Evolutionary conservation across 1,140 invertebrate genomes (phyloP).

Genomic region (Aphelenchoides besseyi): DNA sequence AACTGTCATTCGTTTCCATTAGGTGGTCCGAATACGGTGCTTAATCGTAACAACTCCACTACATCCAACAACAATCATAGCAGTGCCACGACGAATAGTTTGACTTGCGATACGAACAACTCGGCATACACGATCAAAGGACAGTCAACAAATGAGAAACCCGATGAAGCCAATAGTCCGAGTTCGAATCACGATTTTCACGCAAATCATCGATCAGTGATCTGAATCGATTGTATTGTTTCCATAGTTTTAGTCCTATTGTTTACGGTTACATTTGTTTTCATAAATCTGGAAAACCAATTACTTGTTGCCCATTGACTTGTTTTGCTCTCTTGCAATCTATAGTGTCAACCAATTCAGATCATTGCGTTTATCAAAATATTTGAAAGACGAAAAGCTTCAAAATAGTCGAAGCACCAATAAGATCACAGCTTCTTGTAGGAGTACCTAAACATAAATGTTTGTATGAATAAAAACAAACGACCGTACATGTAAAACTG

Average conservation of each 20-base stretch:
- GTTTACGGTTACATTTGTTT: background rate
- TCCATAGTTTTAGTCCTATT: no score
- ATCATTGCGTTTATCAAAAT: background rate
- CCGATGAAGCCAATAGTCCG: background rate
- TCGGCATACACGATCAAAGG: background rate
- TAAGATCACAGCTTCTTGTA: constrained; percentile 10
- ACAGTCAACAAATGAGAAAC: background rate
- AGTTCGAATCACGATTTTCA: background rate
- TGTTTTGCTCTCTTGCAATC: no score
- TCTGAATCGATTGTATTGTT: background rate
- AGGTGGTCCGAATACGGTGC: background rate
- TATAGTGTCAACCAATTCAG: background rate
- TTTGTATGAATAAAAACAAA: background rate
- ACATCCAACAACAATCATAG: background rate
- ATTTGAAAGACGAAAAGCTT: background rate
- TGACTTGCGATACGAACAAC: background rate
- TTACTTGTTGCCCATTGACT: no score
- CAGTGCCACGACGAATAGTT: background rate
- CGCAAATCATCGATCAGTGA: background rate
- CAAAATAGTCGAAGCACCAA: background rate
- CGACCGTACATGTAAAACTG: constrained; percentile 8
- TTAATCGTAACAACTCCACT: background rate
- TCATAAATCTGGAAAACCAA: no score
- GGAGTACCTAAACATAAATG: background rate
- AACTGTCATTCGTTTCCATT: background rate